These are phyloP conservation scores for Coenonympha arcania DNA, from an alignment of 2,888 invertebrate genomes.

Conservation along the genomic window DNA sequence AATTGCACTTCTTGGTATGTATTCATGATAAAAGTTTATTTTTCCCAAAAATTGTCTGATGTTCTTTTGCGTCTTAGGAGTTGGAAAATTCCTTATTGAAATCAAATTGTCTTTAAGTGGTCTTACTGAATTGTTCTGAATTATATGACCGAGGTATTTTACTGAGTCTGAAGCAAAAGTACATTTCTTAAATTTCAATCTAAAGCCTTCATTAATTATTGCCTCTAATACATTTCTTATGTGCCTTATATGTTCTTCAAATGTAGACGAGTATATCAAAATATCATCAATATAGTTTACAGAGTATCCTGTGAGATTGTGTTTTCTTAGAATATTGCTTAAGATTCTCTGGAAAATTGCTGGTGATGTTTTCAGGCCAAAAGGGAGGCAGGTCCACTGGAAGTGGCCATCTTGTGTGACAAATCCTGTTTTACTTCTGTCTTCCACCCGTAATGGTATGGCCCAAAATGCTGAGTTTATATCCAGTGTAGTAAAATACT, in stretches of 20 bases:
- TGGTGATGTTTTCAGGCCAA: constrained; percentile 6
- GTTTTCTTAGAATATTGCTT: constrained; percentile 9
- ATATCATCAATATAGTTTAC: constrained; percentile 21
- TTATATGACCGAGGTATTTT: constrained; percentile 29
- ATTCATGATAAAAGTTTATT: no score
- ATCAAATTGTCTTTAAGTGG: constrained; percentile 30
- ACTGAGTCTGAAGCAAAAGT: constrained; percentile 26
- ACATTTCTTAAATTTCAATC: constrained; percentile 28
- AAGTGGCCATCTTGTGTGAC: no score
- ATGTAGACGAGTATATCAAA: constrained; percentile 28
- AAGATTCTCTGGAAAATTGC: constrained; percentile 7
- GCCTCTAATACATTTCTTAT: constrained; percentile 21
- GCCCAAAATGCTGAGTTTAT: constrained; percentile 47
- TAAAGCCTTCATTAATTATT: constrained; percentile 28
- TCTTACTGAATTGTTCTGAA: constrained; percentile 28
- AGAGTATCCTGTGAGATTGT: constrained; percentile 12
- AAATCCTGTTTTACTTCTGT: constrained; percentile 36
- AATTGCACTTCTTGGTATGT: constrained; percentile 24
- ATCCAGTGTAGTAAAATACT: constrained; percentile 38
- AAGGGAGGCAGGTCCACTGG: constrained; percentile 30
- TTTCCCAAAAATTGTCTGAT: constrained; percentile 30
- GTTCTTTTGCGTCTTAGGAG: constrained; percentile 27
- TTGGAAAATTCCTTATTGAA: constrained; percentile 24
- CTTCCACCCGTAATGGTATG: constrained; percentile 35
- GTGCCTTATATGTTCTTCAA: constrained; percentile 27